phyloP scores from a whole-genome alignment of 2,888 invertebrate genomes.

The Colletes collaris region DNA sequence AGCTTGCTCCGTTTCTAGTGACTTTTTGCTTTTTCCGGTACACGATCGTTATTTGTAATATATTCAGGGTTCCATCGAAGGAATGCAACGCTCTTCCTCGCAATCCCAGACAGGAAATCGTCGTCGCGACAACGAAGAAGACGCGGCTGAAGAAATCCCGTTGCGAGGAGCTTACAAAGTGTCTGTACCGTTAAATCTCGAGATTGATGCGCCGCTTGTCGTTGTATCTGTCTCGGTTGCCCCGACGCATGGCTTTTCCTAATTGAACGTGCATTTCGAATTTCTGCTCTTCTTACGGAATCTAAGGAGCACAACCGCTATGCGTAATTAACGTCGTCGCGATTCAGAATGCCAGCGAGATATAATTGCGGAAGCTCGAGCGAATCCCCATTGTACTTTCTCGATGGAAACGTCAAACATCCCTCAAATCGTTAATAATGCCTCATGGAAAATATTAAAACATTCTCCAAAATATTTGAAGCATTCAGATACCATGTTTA shows the following conservation, averaged over 20 bases:
- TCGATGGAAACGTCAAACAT: not conserved
- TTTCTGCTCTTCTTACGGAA: not conserved
- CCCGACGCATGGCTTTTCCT: not conserved
- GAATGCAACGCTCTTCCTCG: too few species aligned
- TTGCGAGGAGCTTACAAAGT: not conserved
- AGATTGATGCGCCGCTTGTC: not conserved
- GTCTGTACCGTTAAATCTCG: not conserved
- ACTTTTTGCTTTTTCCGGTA: too few species aligned
- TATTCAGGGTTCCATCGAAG: too few species aligned
- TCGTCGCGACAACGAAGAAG: not conserved
- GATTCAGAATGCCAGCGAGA: not conserved
- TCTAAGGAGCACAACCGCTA: not conserved
- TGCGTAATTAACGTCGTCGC: not conserved
- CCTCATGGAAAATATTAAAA: too few species aligned
- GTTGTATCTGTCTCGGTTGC: not conserved
- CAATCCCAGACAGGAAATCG: not conserved
- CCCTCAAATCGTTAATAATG: not conserved
- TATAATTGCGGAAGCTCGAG: not conserved
- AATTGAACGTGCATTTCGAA: not conserved
- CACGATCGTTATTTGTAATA: too few species aligned
- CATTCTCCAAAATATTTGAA: too few species aligned
- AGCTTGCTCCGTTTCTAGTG: too few species aligned
- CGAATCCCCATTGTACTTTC: not conserved
- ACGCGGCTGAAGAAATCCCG: not conserved
- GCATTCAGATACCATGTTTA: too few species aligned